A percentile compares a stretch with the other conserved stretches of the same genome.
phyloP scores from a whole-genome alignment of 2,113 vertebrate species.

The Cercopithecus mona region DNA sequence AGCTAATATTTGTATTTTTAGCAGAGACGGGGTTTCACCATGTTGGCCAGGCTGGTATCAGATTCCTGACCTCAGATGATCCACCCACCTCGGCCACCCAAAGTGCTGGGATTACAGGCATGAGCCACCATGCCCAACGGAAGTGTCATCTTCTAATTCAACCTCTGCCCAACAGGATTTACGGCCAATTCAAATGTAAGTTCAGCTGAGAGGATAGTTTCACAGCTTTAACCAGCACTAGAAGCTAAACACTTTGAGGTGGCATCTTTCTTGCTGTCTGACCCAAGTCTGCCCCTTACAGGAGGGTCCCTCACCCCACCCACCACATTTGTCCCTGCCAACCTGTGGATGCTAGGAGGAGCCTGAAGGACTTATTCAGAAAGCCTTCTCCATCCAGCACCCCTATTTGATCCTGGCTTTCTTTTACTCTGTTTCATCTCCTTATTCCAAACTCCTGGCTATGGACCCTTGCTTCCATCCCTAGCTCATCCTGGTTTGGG shows the following conservation, averaged over 20 bases:
- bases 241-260: not conserved
- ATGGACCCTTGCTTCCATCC: not conserved
- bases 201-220: not conserved
- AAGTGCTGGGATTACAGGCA: no score
- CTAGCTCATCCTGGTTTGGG: not conserved
- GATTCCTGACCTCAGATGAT: no score
- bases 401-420: not conserved
- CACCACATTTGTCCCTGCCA: not conserved
- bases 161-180: not conserved
- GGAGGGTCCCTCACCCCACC: not conserved
- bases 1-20: no score
- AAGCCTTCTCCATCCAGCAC: not conserved
- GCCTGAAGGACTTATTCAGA: not conserved
- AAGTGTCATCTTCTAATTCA: not conserved
- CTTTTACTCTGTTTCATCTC: rapidly evolving
- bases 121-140: no score
- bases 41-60: no score
- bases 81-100: no score
- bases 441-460: not conserved
- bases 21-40: no score
- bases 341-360: rapidly evolving
- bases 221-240: not conserved
- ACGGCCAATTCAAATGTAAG: not conserved
- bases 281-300: not conserved
- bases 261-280: not conserved